A percentile compares a stretch with the other conserved stretches of the same genome.
Evolutionary conservation across 2,888 invertebrate genomes (phyloP).

Genomic region (Cephus pulcher): DNA sequence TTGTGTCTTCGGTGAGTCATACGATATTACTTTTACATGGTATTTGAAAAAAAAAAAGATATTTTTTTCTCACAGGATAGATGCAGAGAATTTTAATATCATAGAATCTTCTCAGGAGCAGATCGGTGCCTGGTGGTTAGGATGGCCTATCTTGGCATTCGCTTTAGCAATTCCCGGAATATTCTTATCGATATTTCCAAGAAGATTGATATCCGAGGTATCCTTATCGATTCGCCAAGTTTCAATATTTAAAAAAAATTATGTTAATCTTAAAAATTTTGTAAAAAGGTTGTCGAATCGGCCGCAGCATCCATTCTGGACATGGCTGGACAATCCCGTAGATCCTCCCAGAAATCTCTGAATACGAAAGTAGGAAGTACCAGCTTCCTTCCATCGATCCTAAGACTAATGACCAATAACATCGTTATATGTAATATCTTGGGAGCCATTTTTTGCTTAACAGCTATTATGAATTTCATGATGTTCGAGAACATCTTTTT

Average conservation of each 20-base stretch:
- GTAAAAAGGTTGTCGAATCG: slow-evolving; percentile 68
- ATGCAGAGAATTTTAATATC: slow-evolving; percentile 45
- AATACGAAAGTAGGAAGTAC: slow-evolving; percentile 41
- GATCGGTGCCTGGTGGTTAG: slow-evolving; percentile 66
- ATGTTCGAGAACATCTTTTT: slow-evolving; percentile 70
- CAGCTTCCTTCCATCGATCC: slow-evolving; percentile 68
- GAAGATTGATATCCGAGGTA: slow-evolving; percentile 67
- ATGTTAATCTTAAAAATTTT: neutral
- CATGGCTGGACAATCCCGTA: slow-evolving; percentile 53
- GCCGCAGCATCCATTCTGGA: slow-evolving; percentile 71
- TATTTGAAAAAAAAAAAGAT: slow-evolving; percentile 10
- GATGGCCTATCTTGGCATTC: slow-evolving; percentile 69
- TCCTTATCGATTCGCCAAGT: neutral
- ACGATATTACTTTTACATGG: neutral
- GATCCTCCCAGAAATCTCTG: slow-evolving; percentile 22
- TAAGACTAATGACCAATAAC: slow-evolving; percentile 70
- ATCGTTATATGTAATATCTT: slow-evolving; percentile 69
- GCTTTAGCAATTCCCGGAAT: slow-evolving; percentile 67
- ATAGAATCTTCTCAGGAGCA: slow-evolving; percentile 53
- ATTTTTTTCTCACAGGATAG: slow-evolving; percentile 39
- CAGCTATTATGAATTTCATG: slow-evolving; percentile 70
- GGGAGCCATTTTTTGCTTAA: slow-evolving; percentile 68
- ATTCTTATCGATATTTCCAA: slow-evolving; percentile 71
- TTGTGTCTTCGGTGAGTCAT: slow-evolving; percentile 48
- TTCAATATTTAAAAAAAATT: too few species aligned